Conservation (phyloP, 1,140 invertebrate species). For the Temnothorax longispinosus region DNA sequence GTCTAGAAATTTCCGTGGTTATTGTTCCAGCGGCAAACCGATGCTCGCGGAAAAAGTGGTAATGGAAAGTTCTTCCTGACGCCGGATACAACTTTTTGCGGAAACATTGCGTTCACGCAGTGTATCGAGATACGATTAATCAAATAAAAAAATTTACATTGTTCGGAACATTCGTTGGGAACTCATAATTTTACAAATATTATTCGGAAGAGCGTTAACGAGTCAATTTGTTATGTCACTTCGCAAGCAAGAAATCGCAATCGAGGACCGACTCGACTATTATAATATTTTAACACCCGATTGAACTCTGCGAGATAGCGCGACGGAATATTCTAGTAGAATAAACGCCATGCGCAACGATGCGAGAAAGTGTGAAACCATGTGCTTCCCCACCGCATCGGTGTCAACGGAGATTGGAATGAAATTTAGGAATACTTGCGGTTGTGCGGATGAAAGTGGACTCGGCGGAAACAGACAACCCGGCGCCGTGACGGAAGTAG, state of each 20-base stretch:
- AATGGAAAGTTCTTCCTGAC: conserved; percentile 63
- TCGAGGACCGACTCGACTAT: not conserved
- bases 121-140: conserved; percentile 28
- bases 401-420: conserved; percentile 44
- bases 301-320: conserved; percentile 7
- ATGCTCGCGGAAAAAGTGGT: conserved; percentile 44
- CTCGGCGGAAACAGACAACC: conserved; percentile 51
- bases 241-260: not conserved
- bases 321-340: conserved; percentile 39
- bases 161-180: not conserved
- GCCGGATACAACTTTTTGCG: conserved; percentile 31
- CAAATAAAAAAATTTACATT: conserved; percentile 6
- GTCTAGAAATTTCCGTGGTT: conserved; percentile 58
- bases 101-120: conserved; percentile 41
- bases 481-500: conserved; percentile 56
- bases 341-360: conserved; percentile 28
- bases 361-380: conserved; percentile 68
- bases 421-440: conserved; percentile 58
- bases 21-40: conserved; percentile 45
- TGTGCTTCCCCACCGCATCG: not conserved
- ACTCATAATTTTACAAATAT: conserved; percentile 9
- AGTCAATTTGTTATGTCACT: conserved; percentile 36
- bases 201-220: not conserved
- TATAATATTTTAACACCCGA: conserved; percentile 4
- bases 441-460: conserved; percentile 68